These are phyloP conservation scores for Tetrapedia diversipes DNA, from an alignment of 2,888 invertebrate genomes.

Conservation along the genomic window DNA sequence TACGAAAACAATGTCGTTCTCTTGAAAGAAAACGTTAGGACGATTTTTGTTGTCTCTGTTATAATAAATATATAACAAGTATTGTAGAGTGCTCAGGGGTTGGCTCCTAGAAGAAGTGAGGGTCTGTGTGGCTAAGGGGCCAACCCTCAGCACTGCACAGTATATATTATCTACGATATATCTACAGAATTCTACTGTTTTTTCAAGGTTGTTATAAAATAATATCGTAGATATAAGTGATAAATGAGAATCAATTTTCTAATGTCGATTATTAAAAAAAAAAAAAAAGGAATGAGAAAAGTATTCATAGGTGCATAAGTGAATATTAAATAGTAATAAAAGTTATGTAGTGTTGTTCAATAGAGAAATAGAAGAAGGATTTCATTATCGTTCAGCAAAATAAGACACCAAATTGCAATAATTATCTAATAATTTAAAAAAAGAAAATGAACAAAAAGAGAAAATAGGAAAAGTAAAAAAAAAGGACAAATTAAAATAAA, in stretches of 20 bases:
- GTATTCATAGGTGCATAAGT: conserved; percentile 17
- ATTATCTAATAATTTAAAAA: conserved; percentile 48
- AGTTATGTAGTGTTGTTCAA: conserved; percentile 16
- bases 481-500: neutral
- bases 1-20: conserved; percentile 23
- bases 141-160: neutral
- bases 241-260: conserved; percentile 43
- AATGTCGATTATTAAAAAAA: conserved; percentile 26
- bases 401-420: conserved; percentile 68
- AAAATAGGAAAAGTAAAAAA: neutral
- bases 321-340: conserved; percentile 22
- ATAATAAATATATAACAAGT: neutral
- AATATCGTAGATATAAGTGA: conserved; percentile 33
- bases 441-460: neutral
- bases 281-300: neutral
- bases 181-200: conserved; percentile 18
- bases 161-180: neutral
- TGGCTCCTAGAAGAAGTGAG: too few species aligned
- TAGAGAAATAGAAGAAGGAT: conserved; percentile 12
- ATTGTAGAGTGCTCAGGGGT: too few species aligned
- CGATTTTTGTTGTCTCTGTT: conserved; percentile 16
- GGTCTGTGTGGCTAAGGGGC: too few species aligned
- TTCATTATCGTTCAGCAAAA: conserved; percentile 54
- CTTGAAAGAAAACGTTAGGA: neutral
- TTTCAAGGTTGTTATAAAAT: conserved; percentile 18